Base-by-base conservation (phyloP, 30 jellyfish, hydroid and myxozoan genomes). In the Chrysaora quinquecirrha region DNA sequence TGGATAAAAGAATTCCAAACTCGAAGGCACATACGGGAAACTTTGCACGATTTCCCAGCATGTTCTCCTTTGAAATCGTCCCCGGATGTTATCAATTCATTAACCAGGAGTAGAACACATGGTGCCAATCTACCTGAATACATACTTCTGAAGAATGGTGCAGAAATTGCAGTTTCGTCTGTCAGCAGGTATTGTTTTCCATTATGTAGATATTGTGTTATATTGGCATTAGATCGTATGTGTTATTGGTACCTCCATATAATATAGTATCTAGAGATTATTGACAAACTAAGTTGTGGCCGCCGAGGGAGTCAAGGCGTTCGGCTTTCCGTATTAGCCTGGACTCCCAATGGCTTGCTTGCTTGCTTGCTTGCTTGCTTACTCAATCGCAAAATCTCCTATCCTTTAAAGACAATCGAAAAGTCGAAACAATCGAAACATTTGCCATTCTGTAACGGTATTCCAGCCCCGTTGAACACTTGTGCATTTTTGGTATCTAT, bases 1-100 rank as follows among this genome's bases (percentile, higher is more conserved):
- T 88, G 97, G 97, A 64, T 70, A 2, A 54, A 34, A 31, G 86
- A 82, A 24, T 68, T 33, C 29, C 68, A 72, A 43, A 56, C 84
- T 6, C 93, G 86, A 34, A 71, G 22, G 61, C 83, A 30, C 64
- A 72, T 88, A 21, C 76, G 84, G 71, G 78, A 80, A 21, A 88
- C 94, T 1, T 54, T 88, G 67, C 76, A 64, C 28, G 69, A 71
- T 24, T 88, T 88, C 76, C 97, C 97, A 34, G 78, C 97, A 10
- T 68, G 76, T 73, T 83, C 89, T 43, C 86, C 94, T 25, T 48
- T 88, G 7, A 32, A 50, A 29, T n/a, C 87, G 7, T 58, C 97
- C 12, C 78, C 88, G 19, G 89, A 79, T 58, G 34, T 67, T 21
- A 73, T 88, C 20, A 76, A 65, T 7, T 54, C 69, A 2, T 38